A percentile compares a stretch with the other conserved stretches of the same genome.
These are phyloP conservation scores for Pristionchus arcanus DNA, from an alignment of 2,888 invertebrate species.

Conservation along the genomic window DNA sequence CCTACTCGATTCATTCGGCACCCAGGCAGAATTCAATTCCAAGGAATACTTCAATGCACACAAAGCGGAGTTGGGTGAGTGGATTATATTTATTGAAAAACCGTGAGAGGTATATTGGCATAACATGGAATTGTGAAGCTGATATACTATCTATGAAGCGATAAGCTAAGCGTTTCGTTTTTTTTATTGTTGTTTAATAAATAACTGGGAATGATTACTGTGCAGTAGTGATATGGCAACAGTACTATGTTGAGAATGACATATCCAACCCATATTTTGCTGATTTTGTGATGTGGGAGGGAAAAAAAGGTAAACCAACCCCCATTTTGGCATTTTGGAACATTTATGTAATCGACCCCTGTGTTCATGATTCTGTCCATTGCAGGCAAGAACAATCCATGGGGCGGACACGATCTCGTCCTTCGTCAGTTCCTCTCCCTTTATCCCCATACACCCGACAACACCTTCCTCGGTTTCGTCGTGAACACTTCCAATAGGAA, in stretches of 20 bases:
- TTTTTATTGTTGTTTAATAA: neutral
- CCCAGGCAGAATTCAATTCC: slow-evolving; percentile 81
- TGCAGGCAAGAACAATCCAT: slow-evolving; percentile 76
- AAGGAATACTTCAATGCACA: slow-evolving; percentile 79
- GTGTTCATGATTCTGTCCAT: neutral
- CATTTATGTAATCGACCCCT: too few species aligned
- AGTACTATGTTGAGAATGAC: too few species aligned
- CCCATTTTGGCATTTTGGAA: too few species aligned
- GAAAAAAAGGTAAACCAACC: too few species aligned
- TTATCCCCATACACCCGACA: slow-evolving; percentile 81
- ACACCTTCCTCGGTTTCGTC: slow-evolving; percentile 82
- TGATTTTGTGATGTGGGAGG: too few species aligned
- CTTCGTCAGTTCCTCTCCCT: slow-evolving; percentile 79
- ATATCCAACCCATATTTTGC: too few species aligned
- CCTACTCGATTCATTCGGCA: slow-evolving; percentile 82
- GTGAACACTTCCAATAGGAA: slow-evolving; percentile 67
- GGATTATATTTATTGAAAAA: too few species aligned
- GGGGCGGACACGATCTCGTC: slow-evolving; percentile 81
- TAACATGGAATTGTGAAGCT: neutral
- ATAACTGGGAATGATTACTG: neutral
- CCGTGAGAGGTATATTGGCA: neutral
- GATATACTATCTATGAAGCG: neutral
- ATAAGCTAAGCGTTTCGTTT: neutral
- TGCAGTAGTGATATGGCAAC: neutral
- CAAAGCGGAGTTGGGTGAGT: slow-evolving; percentile 63